Conservation (phyloP, 2,113 vertebrate species). For the Maccullochella peelii region DNA sequence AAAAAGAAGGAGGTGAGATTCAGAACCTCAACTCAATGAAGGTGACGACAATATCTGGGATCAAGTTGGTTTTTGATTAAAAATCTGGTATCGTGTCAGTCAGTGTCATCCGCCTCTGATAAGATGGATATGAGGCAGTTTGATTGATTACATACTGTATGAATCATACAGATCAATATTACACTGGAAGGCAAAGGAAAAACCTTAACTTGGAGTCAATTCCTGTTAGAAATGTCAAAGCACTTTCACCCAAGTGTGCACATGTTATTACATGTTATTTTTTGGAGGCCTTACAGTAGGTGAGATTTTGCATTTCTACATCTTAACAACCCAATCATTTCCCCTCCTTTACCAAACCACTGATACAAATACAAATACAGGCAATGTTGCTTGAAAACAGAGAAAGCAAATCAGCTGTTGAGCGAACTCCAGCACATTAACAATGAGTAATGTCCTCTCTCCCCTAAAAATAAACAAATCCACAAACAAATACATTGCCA, state of each 20-base stretch:
- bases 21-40: not conserved
- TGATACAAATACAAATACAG: not conserved
- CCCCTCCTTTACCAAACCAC: not conserved
- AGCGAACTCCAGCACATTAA: no score
- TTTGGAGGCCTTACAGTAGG: not conserved
- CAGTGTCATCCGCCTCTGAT: conserved; percentile 3
- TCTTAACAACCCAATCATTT: not conserved
- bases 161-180: conserved; percentile 5
- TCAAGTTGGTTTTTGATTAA: conserved; percentile 17
- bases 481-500: no score
- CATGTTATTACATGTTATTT: not conserved
- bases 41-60: not conserved
- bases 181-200: no score
- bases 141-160: conserved; percentile 20
- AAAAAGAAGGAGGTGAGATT: not conserved
- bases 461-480: no score
- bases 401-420: no score
- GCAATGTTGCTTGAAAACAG: not conserved
- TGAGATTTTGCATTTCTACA: not conserved
- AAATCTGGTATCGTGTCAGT: not conserved
- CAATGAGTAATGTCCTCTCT: no score
- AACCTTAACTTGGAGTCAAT: not conserved
- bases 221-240: conserved; percentile 3
- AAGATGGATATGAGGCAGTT: conserved; percentile 24
- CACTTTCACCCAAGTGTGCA: not conserved